phyloP scores from a whole-genome alignment of 2,888 invertebrate species.

The Podabrus alpinus region DNA sequence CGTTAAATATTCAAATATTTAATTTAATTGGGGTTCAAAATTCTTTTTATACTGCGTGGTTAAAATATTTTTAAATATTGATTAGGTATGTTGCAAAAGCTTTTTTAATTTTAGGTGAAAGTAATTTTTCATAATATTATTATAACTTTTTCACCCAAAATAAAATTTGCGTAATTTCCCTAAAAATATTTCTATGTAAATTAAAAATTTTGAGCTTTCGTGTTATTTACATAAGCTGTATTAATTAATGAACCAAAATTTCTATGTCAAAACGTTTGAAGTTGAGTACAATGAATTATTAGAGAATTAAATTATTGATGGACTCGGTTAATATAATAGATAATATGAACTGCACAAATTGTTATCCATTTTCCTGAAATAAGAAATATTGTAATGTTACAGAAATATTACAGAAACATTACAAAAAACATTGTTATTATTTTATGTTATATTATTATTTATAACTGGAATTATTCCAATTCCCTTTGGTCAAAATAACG shows the following conservation, averaged over 20 bases:
- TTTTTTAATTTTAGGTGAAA: background rate
- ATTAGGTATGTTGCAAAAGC: background rate
- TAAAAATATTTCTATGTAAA: background rate
- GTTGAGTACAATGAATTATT: background rate
- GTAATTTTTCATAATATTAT: background rate
- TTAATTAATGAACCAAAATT: background rate
- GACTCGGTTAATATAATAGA: background rate
- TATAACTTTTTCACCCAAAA: background rate
- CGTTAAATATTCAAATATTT: background rate
- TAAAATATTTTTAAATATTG: background rate
- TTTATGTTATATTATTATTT: too few relatives aligned
- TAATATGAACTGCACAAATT: too few relatives aligned
- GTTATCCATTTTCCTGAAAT: too few relatives aligned
- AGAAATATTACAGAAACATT: background rate
- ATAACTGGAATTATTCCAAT: too few relatives aligned
- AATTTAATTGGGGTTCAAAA: background rate
- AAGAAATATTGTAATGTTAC: too few relatives aligned
- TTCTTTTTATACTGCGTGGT: background rate
- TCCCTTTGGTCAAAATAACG: too few relatives aligned
- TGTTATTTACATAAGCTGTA: too few relatives aligned
- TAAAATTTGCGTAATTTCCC: background rate
- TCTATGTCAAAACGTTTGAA: background rate
- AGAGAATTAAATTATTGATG: background rate
- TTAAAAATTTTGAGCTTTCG: background rate
- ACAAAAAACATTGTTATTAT: too few relatives aligned